Evolutionary conservation across 2,113 vertebrate genomes (phyloP).

Genomic region (Zosterops pallidus): DNA sequence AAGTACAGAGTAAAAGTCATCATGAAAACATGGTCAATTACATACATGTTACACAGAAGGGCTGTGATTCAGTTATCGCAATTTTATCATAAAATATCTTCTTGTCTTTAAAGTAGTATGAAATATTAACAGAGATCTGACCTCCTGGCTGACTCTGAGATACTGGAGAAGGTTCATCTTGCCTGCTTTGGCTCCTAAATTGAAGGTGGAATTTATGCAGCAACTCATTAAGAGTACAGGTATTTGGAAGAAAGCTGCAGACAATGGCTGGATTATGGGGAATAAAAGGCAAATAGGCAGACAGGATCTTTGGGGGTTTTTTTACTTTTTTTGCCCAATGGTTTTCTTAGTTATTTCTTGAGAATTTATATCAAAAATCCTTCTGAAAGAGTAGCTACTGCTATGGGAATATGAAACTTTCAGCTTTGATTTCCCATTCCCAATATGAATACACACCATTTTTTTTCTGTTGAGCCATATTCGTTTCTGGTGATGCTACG

Average conservation of each 20-base stretch:
- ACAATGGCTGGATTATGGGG: background rate
- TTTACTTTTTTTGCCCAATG: background rate
- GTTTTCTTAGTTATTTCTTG: background rate
- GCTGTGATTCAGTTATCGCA: background rate
- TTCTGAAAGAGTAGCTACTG: background rate
- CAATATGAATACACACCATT: background rate
- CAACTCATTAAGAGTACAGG: background rate
- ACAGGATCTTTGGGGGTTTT: background rate
- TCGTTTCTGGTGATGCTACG: background rate
- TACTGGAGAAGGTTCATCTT: background rate
- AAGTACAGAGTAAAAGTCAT: background rate
- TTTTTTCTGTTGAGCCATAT: background rate
- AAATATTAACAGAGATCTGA: background rate
- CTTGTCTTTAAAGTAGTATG: background rate
- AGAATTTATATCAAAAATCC: background rate
- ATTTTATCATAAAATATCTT: background rate
- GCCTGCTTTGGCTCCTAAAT: background rate
- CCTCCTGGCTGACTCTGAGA: background rate
- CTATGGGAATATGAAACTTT: background rate
- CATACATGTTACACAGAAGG: background rate
- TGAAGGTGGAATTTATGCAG: background rate
- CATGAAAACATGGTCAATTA: rapidly evolving
- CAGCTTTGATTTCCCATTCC: background rate
- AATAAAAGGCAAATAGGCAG: background rate
- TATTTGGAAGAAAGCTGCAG: background rate